Evolutionary conservation across 1,140 invertebrate species (phyloP).

Genomic region (Formica selysi): DNA sequence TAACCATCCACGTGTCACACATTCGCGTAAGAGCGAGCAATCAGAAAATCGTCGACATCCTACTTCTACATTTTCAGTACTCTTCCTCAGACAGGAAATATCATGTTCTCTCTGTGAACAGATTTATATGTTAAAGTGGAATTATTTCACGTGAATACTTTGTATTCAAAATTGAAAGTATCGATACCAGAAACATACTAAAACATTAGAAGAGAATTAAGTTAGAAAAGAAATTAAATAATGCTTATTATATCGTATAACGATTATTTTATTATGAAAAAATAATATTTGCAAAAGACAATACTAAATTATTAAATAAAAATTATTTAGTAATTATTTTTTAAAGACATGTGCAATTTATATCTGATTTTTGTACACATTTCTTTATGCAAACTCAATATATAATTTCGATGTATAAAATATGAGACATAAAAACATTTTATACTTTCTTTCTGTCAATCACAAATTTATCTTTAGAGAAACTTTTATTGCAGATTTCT

Average conservation of each 20-base stretch:
- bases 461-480: neutral
- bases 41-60: constrained; percentile 78
- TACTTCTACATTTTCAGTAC: constrained; percentile 62
- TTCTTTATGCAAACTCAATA: neutral
- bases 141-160: neutral
- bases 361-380: neutral
- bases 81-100: neutral
- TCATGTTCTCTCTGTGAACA: neutral
- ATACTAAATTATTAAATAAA: neutral
- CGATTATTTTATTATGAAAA: neutral
- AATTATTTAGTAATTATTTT: constrained; percentile 1
- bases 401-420: neutral
- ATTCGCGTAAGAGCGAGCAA: constrained; percentile 56
- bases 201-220: neutral
- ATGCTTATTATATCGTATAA: neutral
- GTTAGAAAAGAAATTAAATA: neutral
- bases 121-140: neutral
- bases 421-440: neutral
- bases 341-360: neutral
- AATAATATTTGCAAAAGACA: neutral
- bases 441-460: neutral
- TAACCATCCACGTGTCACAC: constrained; percentile 4
- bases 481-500: neutral
- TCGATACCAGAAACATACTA: neutral
- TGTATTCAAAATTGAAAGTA: neutral